A percentile compares a stretch with the other conserved stretches of the same genome.
phyloP scores from a whole-genome alignment of 2,797 vertebrate genomes.

The Peromyscus melanophrys region DNA sequence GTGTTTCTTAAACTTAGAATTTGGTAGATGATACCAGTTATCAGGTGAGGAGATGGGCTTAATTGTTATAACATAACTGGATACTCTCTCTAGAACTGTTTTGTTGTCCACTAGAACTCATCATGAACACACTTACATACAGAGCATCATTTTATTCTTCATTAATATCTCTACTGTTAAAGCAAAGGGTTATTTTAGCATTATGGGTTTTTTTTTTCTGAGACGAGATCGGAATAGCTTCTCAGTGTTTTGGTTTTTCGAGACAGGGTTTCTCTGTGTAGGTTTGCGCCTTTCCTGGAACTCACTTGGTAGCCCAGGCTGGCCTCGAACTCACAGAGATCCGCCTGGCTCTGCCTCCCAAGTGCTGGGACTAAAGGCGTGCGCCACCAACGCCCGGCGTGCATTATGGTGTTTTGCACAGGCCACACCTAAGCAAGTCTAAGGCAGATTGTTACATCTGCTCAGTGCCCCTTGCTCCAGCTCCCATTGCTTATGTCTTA shows the following conservation, averaged over 20 bases:
- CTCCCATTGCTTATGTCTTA: not conserved
- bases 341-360: no score
- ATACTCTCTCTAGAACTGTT: not conserved
- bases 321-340: no score
- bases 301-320: no score
- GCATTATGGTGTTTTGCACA: no score
- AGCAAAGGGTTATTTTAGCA: not conserved
- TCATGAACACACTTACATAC: not conserved
- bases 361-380: no score
- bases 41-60: not conserved
- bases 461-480: not conserved
- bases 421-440: not conserved
- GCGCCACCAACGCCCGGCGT: no score
- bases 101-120: not conserved
- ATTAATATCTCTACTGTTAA: not conserved
- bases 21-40: not conserved
- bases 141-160: not conserved
- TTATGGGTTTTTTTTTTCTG: no score
- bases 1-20: not conserved
- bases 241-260: no score
- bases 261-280: no score
- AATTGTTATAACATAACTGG: not conserved
- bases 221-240: no score
- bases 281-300: no score
- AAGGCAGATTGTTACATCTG: not conserved